phyloP scores from a whole-genome alignment of 2,888 invertebrate genomes.

The Xylophagus ater region DNA sequence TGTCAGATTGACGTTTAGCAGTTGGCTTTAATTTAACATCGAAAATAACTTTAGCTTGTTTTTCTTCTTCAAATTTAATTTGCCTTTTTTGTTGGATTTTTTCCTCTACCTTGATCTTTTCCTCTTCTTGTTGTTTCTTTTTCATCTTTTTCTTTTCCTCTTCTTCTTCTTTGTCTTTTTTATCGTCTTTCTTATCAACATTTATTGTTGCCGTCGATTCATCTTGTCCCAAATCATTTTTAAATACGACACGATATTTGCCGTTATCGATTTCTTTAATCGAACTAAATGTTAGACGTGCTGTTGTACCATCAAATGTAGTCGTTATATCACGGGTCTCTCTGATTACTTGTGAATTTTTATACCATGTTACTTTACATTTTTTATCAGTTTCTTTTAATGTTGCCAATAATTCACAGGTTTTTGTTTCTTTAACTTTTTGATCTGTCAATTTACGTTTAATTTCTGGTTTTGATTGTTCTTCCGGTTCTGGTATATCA shows the following conservation, averaged over 20 bases:
- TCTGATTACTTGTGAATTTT: slow-evolving; percentile 63
- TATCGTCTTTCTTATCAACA: slow-evolving; percentile 49
- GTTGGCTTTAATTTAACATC: slow-evolving; percentile 39
- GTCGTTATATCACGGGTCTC: slow-evolving; percentile 67
- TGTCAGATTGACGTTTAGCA: slow-evolving; percentile 19
- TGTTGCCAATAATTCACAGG: slow-evolving; percentile 65
- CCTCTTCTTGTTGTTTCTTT: slow-evolving; percentile 42
- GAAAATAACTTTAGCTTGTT: slow-evolving; percentile 40
- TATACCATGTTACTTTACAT: slow-evolving; percentile 76
- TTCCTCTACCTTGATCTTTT: slow-evolving; percentile 31
- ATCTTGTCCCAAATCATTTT: slow-evolving; percentile 84
- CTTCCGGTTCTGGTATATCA: slow-evolving; percentile 66
- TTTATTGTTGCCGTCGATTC: slow-evolving; percentile 77
- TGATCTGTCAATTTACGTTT: slow-evolving; percentile 62
- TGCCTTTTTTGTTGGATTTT: slow-evolving; percentile 23
- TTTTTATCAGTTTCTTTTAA: slow-evolving; percentile 67
- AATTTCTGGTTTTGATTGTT: slow-evolving; percentile 71
- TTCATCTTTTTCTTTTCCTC: slow-evolving; percentile 40
- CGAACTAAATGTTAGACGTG: slow-evolving; percentile 64
- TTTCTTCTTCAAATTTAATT: slow-evolving; percentile 24
- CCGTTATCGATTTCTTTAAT: slow-evolving; percentile 69
- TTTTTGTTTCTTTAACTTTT: slow-evolving; percentile 59
- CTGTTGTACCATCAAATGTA: slow-evolving; percentile 72
- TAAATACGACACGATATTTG: slow-evolving; percentile 73
- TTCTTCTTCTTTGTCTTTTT: slow-evolving; percentile 45